Conservation (phyloP, 1,140 invertebrate genomes). For the Heliothis subflexa region DNA sequence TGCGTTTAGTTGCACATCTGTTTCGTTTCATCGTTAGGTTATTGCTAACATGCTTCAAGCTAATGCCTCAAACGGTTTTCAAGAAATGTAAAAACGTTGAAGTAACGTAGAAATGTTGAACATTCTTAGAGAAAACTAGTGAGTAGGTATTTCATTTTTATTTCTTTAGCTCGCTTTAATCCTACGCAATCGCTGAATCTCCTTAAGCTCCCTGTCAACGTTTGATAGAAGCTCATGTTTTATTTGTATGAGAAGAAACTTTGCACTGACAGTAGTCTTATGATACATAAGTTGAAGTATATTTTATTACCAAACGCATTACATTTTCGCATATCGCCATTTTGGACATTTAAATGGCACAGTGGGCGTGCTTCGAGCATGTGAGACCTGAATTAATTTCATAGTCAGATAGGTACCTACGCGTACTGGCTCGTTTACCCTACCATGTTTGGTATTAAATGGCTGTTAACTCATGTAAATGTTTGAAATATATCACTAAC, state of each 20-base stretch:
- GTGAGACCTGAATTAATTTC: conserved; percentile 15
- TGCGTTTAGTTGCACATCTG: conserved; percentile 60
- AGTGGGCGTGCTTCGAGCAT: conserved; percentile 3
- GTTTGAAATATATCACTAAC: conserved; percentile 17
- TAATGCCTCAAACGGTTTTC: conserved; percentile 19
- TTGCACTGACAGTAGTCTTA: no score
- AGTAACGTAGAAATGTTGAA: no score
- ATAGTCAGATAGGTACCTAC: conserved; percentile 1
- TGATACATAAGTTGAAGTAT: no score
- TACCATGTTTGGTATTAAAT: conserved; percentile 21
- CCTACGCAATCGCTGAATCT: no score
- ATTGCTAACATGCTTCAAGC: neutral
- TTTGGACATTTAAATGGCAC: conserved; percentile 19
- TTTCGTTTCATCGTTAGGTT: conserved; percentile 51
- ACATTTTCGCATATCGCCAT: conserved; percentile 9
- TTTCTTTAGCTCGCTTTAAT: no score
- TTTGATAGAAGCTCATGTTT: no score
- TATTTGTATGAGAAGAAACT: no score
- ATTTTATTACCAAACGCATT: neutral
- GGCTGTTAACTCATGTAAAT: conserved; percentile 28
- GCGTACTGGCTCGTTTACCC: neutral
- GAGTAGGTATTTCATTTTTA: no score
- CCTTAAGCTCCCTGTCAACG: no score
- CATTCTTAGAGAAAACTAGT: no score
- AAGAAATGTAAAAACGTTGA: neutral